Evolutionary conservation across 2,113 vertebrate species (phyloP).

Genomic region (Garra rufa): DNA sequence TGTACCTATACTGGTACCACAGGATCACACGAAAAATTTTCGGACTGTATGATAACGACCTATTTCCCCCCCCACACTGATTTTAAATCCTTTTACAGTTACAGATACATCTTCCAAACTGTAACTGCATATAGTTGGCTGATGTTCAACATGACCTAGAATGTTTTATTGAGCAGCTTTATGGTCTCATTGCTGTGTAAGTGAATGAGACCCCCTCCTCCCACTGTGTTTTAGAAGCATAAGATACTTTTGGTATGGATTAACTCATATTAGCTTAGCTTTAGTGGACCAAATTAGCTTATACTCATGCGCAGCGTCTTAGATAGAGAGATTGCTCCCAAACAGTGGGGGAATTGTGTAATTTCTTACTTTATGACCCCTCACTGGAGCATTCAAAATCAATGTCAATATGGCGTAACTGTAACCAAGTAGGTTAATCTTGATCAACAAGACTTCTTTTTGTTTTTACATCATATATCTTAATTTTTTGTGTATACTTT

Average conservation of each 20-base stretch:
- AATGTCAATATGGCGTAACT: background rate
- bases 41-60: background rate
- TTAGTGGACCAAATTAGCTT: conserved; percentile 63
- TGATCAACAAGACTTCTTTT: background rate
- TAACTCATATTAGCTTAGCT: conserved; percentile 67
- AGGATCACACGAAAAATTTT: too few species aligned
- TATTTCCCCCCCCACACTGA: background rate
- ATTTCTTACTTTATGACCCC: conserved; percentile 6
- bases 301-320: conserved; percentile 30
- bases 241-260: conserved; percentile 68
- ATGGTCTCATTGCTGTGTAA: background rate
- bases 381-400: background rate
- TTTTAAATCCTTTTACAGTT: background rate
- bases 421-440: background rate
- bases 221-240: conserved; percentile 52
- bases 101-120: background rate
- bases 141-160: conserved; percentile 9
- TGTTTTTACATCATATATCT: background rate
- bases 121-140: background rate
- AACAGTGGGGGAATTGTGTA: conserved; percentile 1
- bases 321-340: background rate
- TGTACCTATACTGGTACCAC: background rate
- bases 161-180: conserved; percentile 13
- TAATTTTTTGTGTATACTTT: background rate
- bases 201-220: conserved; percentile 56